Evolutionary conservation across 2,797 vertebrate genomes (phyloP).

Genomic region (Megaceryle alcyon): DNA sequence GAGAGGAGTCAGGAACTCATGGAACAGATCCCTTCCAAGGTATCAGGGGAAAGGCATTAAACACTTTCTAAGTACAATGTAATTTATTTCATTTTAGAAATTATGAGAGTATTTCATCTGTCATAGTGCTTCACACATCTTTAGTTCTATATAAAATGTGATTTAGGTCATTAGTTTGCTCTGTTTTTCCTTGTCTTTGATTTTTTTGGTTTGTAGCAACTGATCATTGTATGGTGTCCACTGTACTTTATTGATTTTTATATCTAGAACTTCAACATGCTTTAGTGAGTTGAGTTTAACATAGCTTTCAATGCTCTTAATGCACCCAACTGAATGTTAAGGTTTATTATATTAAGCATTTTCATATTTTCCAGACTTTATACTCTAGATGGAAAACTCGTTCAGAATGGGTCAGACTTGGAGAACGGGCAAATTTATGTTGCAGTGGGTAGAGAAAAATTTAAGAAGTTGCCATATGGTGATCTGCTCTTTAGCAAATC

Average conservation of each 20-base stretch:
- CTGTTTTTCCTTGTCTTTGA: neutral
- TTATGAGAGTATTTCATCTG: neutral
- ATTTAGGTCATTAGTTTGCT: neutral
- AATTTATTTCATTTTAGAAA: neutral
- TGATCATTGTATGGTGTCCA: neutral
- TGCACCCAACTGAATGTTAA: neutral
- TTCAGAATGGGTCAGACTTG: constrained; percentile 87
- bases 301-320: neutral
- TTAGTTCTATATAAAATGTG: neutral
- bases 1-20: neutral
- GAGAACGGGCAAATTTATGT: constrained; percentile 95
- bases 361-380: constrained; percentile 84
- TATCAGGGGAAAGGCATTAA: neutral
- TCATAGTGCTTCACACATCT: neutral
- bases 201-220: neutral
- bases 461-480: constrained; percentile 90
- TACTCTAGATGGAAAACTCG: constrained; percentile 87
- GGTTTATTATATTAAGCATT: neutral
- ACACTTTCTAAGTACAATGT: neutral
- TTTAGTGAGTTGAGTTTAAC: neutral
- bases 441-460: constrained; percentile 92
- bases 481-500: constrained; percentile 89
- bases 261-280: neutral
- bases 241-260: neutral
- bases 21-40: neutral